phyloP scores from a whole-genome alignment of 2,888 invertebrate genomes.

The Lathronympha strigana region DNA sequence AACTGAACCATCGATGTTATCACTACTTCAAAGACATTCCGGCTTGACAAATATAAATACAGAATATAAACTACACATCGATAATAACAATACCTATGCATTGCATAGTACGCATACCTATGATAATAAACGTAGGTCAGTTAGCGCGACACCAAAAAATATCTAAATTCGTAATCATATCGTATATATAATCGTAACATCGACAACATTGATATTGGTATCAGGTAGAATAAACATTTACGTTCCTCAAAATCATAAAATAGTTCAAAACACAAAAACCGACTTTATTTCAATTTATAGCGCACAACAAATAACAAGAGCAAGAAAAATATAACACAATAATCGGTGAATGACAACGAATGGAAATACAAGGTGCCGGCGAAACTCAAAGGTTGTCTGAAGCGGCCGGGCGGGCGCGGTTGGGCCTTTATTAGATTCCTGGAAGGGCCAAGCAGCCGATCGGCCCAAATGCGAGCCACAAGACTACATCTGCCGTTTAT shows the following conservation, averaged over 20 bases:
- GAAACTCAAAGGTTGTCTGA: slow-evolving; percentile 65
- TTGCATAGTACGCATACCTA: too few species aligned
- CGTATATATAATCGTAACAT: slow-evolving; percentile 9
- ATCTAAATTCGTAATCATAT: background rate
- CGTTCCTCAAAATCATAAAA: slow-evolving; percentile 17
- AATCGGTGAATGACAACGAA: slow-evolving; percentile 49
- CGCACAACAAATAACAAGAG: slow-evolving; percentile 54
- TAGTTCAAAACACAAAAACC: slow-evolving; percentile 16
- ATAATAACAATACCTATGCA: slow-evolving; percentile 2
- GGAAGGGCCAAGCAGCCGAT: slow-evolving; percentile 74
- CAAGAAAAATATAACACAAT: slow-evolving; percentile 65
- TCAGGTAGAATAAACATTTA: slow-evolving; percentile 17
- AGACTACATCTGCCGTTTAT: slow-evolving; percentile 76
- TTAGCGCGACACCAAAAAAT: slow-evolving; percentile 8
- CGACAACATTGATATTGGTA: slow-evolving; percentile 7
- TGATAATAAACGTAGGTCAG: slow-evolving; percentile 26
- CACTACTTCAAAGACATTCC: slow-evolving; percentile 1
- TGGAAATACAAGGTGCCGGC: slow-evolving; percentile 66
- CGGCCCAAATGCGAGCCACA: slow-evolving; percentile 66
- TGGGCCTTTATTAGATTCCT: slow-evolving; percentile 71
- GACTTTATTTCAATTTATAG: slow-evolving; percentile 34
- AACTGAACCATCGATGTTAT: background rate
- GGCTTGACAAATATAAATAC: slow-evolving; percentile 13
- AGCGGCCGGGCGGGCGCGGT: slow-evolving; percentile 54
- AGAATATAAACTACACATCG: slow-evolving; percentile 9